phyloP scores from a whole-genome alignment of 1,140 invertebrate genomes.

The Hermatobates lingyangjiaoensis region DNA sequence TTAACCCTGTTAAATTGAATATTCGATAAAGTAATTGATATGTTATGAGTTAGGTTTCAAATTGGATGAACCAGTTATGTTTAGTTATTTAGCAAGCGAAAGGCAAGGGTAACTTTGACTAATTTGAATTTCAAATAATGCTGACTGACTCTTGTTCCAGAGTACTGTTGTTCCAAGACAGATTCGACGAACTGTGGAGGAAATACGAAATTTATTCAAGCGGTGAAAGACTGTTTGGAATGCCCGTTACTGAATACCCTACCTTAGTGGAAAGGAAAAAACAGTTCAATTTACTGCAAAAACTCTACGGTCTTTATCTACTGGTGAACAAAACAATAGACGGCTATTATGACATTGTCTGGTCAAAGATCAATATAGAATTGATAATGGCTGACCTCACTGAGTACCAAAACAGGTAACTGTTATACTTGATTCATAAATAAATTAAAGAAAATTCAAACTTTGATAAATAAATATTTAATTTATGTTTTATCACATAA shows the following conservation, averaged over 20 bases:
- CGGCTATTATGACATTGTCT: conserved; percentile 65
- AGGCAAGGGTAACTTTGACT: conserved; percentile 1
- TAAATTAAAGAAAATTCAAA: too few species aligned
- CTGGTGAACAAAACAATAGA: conserved; percentile 65
- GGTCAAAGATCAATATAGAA: conserved; percentile 68
- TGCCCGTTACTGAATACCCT: conserved; percentile 61
- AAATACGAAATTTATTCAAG: conserved; percentile 58
- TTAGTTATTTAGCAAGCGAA: too few species aligned
- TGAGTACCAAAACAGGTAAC: conserved; percentile 61
- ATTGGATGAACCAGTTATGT: conserved; percentile 9
- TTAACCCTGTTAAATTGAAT: not conserved
- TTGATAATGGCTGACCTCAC: conserved; percentile 54
- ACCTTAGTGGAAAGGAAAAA: conserved; percentile 53
- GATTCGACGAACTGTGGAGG: conserved; percentile 61
- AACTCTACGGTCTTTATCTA: conserved; percentile 58
- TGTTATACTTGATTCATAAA: not conserved
- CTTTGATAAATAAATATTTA: too few species aligned
- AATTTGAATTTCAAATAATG: not conserved
- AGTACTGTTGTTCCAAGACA: conserved; percentile 49
- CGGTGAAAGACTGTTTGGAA: conserved; percentile 64
- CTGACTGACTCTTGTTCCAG: conserved; percentile 25
- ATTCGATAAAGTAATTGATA: not conserved
- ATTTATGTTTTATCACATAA: too few species aligned
- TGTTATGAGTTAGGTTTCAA: not conserved
- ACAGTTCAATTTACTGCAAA: conserved; percentile 66